Conservation (phyloP, 1,140 invertebrate genomes). For the Gerris buenoi region DNA sequence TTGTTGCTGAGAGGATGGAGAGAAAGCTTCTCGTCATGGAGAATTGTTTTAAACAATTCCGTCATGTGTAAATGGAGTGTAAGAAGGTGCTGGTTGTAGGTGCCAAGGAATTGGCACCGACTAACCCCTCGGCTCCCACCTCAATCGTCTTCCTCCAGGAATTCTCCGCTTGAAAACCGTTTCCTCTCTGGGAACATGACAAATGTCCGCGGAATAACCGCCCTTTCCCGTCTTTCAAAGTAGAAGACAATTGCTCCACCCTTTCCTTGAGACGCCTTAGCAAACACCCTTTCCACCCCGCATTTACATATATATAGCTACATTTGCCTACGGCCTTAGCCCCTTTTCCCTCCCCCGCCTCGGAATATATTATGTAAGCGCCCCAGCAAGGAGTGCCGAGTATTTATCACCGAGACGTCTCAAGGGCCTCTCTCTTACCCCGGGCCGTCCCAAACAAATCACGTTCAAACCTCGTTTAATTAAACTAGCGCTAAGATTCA, state of each 20-base stretch:
- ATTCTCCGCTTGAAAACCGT: no score
- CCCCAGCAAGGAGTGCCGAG: not conserved
- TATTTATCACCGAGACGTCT: not conserved
- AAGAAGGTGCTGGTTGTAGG: not conserved
- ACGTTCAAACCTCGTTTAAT: not conserved
- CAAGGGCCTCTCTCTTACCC: not conserved
- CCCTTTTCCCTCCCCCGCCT: not conserved
- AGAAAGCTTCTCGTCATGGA: no score
- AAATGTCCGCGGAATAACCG: not conserved
- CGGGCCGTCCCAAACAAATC: not conserved
- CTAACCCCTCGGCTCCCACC: no score
- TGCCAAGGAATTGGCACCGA: not conserved
- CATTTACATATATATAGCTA: not conserved
- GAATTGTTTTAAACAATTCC: not conserved
- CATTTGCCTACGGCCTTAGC: not conserved
- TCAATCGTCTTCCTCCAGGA: no score
- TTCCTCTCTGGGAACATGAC: not conserved
- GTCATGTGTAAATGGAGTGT: not conserved
- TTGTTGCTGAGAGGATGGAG: no score
- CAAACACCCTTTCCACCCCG: not conserved
- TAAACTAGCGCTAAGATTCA: not conserved
- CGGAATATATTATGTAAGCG: not conserved
- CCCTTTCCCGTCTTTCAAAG: not conserved
- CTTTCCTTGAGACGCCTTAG: not conserved
- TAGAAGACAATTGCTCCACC: not conserved